Evolutionary conservation across 2,113 vertebrate species (phyloP).

Genomic region (Lampris incognitus): DNA sequence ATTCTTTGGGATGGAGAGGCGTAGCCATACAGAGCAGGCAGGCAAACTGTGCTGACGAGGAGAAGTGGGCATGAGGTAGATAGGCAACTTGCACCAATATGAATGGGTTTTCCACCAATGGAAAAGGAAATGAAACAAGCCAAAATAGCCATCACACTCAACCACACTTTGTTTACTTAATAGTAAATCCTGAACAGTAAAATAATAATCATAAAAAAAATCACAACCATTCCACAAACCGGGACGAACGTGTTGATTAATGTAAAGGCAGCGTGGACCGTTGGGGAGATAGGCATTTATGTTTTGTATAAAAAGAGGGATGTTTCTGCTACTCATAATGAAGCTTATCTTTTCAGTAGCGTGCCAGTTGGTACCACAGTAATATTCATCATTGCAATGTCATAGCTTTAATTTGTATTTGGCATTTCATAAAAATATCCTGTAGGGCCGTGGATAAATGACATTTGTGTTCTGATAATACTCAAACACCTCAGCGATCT

Average conservation of each 20-base stretch:
- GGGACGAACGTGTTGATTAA: conserved; percentile 25
- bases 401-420: too few species aligned
- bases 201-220: too few species aligned
- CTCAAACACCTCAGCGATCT: too few species aligned
- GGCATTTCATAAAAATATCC: too few species aligned
- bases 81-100: not conserved
- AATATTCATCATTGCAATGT: not conserved
- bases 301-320: not conserved
- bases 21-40: conserved; percentile 31
- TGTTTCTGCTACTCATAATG: not conserved
- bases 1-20: conserved; percentile 15
- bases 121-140: too few species aligned
- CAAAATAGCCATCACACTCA: too few species aligned
- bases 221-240: not conserved
- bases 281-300: conserved; percentile 14
- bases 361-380: not conserved
- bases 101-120: too few species aligned
- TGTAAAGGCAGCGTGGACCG: conserved; percentile 13
- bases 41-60: conserved; percentile 9
- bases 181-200: too few species aligned
- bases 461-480: too few species aligned
- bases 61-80: conserved; percentile 22
- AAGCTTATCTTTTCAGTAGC: not conserved
- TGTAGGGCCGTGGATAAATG: too few species aligned
- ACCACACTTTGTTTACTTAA: too few species aligned